Base-by-base conservation (phyloP, 64 coral and sea anemone species). In the Pocillopora verrucosa region DNA sequence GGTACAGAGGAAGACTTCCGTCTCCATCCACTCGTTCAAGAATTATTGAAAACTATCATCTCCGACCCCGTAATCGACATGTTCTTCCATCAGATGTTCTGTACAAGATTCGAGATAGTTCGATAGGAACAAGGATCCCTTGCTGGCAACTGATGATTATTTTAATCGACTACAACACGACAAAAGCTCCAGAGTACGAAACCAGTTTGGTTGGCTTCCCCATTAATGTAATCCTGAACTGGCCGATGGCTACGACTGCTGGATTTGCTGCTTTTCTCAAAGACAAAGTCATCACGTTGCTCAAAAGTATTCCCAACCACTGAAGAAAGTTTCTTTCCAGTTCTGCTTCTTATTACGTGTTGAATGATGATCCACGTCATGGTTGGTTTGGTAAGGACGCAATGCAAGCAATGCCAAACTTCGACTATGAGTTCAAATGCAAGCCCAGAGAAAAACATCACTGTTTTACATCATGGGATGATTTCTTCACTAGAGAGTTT, bases 401-500 rank as follows among this genome's bases (percentile, higher is more conserved):
- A 59, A 67, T 92, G 90, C 65, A 86, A 72, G 87, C 81, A 58
- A 96, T 96, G 94, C 94, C 94, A 19, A 80, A 86, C 76, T 92
- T 96, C 82, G 87, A 10, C 51, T 10, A 92, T 75, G 80, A 92
- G 45, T 96, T 86, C 17, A 36, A 90, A 87, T 96, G 94, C 87
- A 0, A 96, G 13, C 90, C 90, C 14, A 3, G 74, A 3, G 36
- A 38, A 37, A 11, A 24, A 0, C 24, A 96, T 89, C 76, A 96
- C 87, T 90, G 94, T 26, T 96, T 30, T 41, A 92, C 34, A 73
- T 96, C 94, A 3, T 96, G 94, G 94, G 94, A 96, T 92, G 94
- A 96, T 80, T 96, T 96, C 25, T 96, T 96, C 80, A 92, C 87
- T 37, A 88, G 94, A 70, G 73, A 92, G 73, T 95, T 89, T 75